Percentiles rank a stretch among this genome's conserved stretches.
Evolutionary conservation across 2,797 vertebrate genomes (phyloP).

Genomic region (Ceryle rudis): DNA sequence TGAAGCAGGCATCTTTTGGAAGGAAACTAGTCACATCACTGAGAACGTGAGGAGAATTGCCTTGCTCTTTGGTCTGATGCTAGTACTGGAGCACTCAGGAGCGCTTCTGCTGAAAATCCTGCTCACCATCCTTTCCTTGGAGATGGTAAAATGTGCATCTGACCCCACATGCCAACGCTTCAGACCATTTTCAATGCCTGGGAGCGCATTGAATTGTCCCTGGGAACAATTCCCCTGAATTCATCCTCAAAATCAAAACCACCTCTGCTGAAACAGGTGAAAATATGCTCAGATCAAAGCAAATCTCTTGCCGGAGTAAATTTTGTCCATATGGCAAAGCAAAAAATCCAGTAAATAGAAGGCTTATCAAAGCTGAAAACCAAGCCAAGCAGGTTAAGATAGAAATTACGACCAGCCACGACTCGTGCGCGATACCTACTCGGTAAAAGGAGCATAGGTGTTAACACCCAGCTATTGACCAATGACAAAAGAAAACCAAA

Average conservation of each 20-base stretch:
- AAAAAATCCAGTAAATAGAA: neutral
- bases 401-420: neutral
- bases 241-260: neutral
- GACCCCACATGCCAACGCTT: neutral
- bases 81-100: neutral
- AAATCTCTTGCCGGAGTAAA: neutral
- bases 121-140: neutral
- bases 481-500: neutral
- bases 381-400: neutral
- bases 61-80: neutral
- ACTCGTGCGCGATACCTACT: neutral
- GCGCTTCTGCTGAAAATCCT: neutral
- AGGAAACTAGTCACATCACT: neutral
- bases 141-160: fast-evolving
- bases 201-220: neutral
- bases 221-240: neutral
- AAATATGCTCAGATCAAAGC: neutral
- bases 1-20: neutral
- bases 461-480: neutral
- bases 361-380: neutral
- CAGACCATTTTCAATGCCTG: neutral
- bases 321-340: neutral
- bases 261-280: neutral
- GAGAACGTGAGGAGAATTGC: neutral
- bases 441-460: neutral